phyloP scores from a whole-genome alignment of 2,113 vertebrate species.

The Marcusenius ussheri region DNA sequence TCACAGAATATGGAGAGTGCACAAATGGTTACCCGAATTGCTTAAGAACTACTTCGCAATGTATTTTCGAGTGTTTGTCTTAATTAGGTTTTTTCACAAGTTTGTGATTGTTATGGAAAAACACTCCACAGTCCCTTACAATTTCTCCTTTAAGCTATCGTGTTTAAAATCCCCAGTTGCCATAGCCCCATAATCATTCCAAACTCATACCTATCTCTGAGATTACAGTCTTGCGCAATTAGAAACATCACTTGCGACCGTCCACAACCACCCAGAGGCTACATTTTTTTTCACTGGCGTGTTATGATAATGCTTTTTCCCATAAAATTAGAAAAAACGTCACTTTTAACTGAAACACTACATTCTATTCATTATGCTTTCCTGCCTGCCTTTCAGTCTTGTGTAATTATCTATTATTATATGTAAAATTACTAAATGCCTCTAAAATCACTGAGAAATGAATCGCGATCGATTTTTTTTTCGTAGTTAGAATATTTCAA shows the following conservation, averaged over 20 bases:
- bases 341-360: neutral
- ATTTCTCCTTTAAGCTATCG: neutral
- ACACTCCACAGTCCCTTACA: neutral
- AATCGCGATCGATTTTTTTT: neutral
- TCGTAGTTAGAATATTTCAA: neutral
- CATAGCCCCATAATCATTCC: neutral
- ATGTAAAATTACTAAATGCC: neutral
- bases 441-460: neutral
- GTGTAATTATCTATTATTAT: neutral
- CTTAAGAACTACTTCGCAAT: neutral
- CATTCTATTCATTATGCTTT: neutral
- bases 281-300: neutral
- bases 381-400: neutral
- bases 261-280: neutral
- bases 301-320: neutral
- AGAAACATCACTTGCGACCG: neutral
- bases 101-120: neutral
- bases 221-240: constrained; percentile 3
- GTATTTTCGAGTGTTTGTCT: neutral
- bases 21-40: neutral
- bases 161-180: neutral
- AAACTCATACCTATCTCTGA: neutral
- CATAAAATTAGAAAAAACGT: neutral
- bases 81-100: neutral
- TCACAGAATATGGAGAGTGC: neutral